Conservation (phyloP, 2,888 invertebrate genomes). For the Conus canariensis region DNA sequence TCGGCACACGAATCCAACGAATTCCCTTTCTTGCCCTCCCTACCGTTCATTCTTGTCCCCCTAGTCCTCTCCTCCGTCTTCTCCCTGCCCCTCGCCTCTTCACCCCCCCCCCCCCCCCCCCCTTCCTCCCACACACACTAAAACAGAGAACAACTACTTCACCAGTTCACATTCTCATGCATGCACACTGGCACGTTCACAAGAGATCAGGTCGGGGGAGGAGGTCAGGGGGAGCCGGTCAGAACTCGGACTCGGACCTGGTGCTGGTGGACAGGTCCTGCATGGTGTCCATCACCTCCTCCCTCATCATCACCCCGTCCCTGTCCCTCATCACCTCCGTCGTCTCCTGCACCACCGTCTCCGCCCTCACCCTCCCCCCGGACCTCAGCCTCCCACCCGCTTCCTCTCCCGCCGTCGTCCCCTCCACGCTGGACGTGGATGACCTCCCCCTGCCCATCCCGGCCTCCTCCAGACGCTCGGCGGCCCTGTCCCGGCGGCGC, state of each 20-base stretch:
- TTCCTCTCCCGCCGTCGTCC: neutral
- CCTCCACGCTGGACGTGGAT: neutral
- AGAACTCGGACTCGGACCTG: neutral
- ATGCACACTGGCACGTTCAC: too few species aligned
- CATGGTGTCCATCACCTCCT: slow-evolving; percentile 11
- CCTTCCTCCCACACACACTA: too few species aligned
- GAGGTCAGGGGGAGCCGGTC: neutral
- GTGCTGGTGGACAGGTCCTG: slow-evolving; percentile 4
- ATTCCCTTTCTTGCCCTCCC: too few species aligned
- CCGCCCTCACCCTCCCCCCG: neutral
- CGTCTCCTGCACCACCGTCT: slow-evolving; percentile 29
- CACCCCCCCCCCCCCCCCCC: neutral
- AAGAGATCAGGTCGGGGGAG: too few species aligned
- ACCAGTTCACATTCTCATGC: too few species aligned
- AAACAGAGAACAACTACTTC: too few species aligned
- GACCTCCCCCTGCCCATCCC: neutral
- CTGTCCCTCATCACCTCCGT: neutral
- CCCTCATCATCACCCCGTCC: neutral
- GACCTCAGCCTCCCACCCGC: neutral
- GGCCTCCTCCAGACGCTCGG: neutral
- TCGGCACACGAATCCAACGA: too few species aligned
- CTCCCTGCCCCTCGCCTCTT: neutral
- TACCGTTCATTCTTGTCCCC: neutral
- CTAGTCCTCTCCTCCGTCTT: neutral
- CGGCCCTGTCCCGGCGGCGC: neutral